A percentile compares a stretch with the other conserved stretches of the same genome.
phyloP scores from a whole-genome alignment of 2,888 invertebrate genomes.

The Seira sanloemensis region DNA sequence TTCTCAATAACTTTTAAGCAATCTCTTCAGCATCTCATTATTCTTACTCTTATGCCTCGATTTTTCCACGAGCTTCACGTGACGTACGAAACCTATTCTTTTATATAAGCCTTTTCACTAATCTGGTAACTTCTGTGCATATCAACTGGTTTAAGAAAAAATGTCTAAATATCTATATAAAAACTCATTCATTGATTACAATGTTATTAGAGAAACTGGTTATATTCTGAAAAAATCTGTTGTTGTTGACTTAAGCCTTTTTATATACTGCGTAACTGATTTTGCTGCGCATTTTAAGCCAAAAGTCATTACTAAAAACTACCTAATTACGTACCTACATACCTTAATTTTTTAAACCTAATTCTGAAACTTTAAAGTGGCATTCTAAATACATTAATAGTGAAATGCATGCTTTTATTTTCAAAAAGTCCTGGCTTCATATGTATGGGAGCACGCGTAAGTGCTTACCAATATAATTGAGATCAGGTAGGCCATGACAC shows the following conservation, averaged over 20 bases:
- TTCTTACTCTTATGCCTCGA: neutral
- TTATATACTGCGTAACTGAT: neutral
- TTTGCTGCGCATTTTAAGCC: too few species aligned
- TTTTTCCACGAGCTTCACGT: neutral
- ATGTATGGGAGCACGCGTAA: too few species aligned
- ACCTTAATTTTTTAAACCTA: too few species aligned
- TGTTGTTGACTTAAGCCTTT: neutral
- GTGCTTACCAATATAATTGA: too few species aligned
- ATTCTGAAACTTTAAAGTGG: too few species aligned
- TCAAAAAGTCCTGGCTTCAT: too few species aligned
- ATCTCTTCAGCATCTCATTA: neutral
- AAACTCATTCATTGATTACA: neutral
- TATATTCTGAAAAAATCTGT: conserved; percentile 14
- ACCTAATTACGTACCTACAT: too few species aligned
- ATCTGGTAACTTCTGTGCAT: neutral
- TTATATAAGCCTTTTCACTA: neutral
- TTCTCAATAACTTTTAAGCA: neutral
- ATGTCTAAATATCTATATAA: neutral
- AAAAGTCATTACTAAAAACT: too few species aligned
- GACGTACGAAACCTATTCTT: neutral
- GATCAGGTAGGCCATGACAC: too few species aligned
- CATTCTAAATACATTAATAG: too few species aligned
- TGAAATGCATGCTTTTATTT: too few species aligned
- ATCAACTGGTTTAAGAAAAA: neutral
- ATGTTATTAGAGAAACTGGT: conserved; percentile 22